These are phyloP conservation scores for Halcyon leucocephala DNA, from an alignment of 2,797 vertebrate genomes.

Conservation along the genomic window DNA sequence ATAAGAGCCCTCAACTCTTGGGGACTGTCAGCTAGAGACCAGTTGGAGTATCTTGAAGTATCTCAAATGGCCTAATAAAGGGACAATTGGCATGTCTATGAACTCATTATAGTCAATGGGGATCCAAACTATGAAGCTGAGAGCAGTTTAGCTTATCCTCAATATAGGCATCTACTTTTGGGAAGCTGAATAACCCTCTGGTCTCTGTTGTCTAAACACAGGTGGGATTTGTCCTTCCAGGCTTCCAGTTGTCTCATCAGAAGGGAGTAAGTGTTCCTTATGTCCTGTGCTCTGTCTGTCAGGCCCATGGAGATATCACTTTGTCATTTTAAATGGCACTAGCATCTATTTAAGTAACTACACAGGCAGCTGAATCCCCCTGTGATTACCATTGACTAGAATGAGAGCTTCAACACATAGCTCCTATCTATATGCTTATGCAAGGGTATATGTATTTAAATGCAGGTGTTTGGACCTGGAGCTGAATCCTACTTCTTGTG, in stretches of 20 bases:
- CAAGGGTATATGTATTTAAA: not conserved
- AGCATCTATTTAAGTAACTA: not conserved
- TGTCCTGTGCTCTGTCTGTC: not conserved
- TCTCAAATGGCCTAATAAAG: not conserved
- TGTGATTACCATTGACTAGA: not conserved
- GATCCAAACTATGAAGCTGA: not conserved
- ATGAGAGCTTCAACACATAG: not conserved
- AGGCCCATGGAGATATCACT: not conserved
- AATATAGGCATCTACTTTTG: rapidly evolving
- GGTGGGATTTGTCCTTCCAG: not conserved
- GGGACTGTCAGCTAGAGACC: not conserved
- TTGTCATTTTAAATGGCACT: not conserved
- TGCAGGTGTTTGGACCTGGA: not conserved
- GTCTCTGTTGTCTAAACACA: not conserved
- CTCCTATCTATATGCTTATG: not conserved
- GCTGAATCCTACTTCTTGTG: not conserved
- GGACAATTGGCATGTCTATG: not conserved
- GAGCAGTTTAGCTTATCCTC: not conserved
- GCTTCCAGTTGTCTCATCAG: not conserved
- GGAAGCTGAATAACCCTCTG: not conserved
- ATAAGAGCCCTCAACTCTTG: not conserved
- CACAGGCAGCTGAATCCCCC: not conserved
- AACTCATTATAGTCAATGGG: not conserved
- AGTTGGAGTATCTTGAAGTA: not conserved
- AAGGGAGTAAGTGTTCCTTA: not conserved